phyloP scores from a whole-genome alignment of 1,140 invertebrate genomes.

The Parasteatoda tepidariorum region DNA sequence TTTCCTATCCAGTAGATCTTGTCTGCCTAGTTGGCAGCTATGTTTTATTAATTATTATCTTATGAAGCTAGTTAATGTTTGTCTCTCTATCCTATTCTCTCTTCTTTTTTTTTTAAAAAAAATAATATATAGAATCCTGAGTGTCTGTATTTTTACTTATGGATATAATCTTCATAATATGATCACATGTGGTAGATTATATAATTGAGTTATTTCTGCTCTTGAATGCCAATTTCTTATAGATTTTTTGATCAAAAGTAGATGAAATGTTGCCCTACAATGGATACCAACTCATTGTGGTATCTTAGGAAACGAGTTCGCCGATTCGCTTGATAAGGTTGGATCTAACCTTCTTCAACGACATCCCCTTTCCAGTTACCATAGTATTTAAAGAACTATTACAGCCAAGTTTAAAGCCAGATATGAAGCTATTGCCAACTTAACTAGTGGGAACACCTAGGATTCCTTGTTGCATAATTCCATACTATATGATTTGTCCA shows the following conservation, averaged over 20 bases:
- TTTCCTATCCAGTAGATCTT: too few relatives aligned
- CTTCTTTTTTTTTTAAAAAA: too few relatives aligned
- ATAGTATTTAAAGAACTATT: background rate
- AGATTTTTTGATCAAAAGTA: background rate
- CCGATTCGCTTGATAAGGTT: background rate
- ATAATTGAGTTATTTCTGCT: background rate
- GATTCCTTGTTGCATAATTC: background rate
- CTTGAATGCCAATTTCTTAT: background rate
- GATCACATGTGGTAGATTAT: too few relatives aligned
- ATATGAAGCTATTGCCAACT: background rate
- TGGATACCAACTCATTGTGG: slow-evolving; percentile 1
- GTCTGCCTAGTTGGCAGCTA: too few relatives aligned
- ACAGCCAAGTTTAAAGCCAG: background rate
- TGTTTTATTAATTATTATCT: too few relatives aligned
- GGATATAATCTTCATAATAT: too few relatives aligned
- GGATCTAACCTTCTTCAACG: background rate
- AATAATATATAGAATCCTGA: too few relatives aligned
- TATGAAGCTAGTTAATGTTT: too few relatives aligned
- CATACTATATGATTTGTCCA: background rate
- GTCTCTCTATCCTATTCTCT: too few relatives aligned
- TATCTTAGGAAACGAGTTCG: background rate
- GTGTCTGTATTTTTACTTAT: too few relatives aligned
- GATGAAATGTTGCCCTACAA: background rate
- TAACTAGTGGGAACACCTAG: background rate
- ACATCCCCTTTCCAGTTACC: background rate